Evolutionary conservation across 2,888 invertebrate genomes (phyloP).

Genomic region (Conomelus anceps): DNA sequence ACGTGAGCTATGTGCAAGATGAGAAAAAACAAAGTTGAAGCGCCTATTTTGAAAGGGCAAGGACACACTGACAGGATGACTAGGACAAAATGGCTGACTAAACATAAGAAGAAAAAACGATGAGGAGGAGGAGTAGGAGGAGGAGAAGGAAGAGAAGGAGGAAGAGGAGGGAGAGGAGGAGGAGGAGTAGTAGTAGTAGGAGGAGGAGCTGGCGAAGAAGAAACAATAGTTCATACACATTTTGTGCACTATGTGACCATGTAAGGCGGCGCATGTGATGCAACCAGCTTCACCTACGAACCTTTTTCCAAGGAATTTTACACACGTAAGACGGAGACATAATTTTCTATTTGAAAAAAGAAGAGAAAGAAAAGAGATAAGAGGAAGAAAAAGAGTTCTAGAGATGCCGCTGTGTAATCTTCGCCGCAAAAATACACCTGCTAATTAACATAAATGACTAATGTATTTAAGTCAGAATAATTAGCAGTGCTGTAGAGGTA

Average conservation of each 20-base stretch:
- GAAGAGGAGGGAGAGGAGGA: too few species aligned
- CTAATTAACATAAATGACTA: background rate
- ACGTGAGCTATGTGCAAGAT: background rate
- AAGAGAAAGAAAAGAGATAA: background rate
- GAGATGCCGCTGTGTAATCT: background rate
- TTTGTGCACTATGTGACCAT: background rate
- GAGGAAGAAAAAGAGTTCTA: background rate
- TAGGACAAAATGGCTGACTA: too few species aligned
- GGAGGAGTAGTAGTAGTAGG: too few species aligned
- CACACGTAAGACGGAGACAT: background rate
- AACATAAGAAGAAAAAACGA: background rate
- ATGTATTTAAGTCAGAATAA: background rate
- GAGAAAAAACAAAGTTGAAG: background rate
- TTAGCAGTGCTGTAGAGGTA: background rate
- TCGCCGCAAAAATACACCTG: background rate
- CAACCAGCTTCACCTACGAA: background rate
- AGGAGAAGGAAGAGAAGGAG: too few species aligned
- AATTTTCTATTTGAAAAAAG: background rate
- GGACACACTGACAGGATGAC: background rate
- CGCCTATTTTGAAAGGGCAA: background rate
- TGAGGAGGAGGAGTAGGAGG: background rate
- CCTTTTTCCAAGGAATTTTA: background rate
- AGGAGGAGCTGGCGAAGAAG: too few species aligned
- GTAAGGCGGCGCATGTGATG: background rate
- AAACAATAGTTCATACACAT: background rate